Evolutionary conservation across 2,888 invertebrate species (phyloP).

Genomic region (Baccha elongata): DNA sequence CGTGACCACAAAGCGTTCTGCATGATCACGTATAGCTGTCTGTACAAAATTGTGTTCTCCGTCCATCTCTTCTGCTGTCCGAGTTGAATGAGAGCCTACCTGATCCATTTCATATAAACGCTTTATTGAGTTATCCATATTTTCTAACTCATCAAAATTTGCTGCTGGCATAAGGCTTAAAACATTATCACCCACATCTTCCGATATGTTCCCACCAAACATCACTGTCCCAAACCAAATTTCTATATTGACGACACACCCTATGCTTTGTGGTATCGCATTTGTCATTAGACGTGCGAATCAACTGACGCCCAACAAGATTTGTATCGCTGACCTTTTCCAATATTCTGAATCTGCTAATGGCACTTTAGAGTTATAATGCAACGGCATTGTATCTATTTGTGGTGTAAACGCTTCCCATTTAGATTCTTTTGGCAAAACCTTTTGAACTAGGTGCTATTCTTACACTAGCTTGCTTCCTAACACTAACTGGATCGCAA

Average conservation of each 20-base stretch:
- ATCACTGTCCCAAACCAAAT: too few species aligned
- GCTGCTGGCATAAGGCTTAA: neutral
- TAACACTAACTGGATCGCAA: too few species aligned
- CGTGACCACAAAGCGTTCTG: neutral
- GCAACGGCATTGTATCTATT: too few species aligned
- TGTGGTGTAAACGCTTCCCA: neutral
- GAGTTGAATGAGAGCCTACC: neutral
- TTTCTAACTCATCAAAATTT: neutral
- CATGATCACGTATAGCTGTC: neutral
- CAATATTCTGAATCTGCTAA: neutral
- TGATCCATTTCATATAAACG: neutral
- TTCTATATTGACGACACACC: neutral
- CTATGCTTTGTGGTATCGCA: neutral
- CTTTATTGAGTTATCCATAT: neutral
- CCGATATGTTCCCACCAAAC: too few species aligned
- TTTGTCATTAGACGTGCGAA: neutral
- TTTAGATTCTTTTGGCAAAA: neutral
- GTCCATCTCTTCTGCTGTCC: neutral
- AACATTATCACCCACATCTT: neutral
- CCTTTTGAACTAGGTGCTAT: too few species aligned
- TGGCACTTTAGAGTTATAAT: neutral
- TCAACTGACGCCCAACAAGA: neutral
- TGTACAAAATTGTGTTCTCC: neutral
- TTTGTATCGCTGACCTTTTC: neutral
- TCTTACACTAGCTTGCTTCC: too few species aligned